A percentile compares a stretch with the other conserved stretches of the same genome.
Evolutionary conservation across 2,888 invertebrate genomes (phyloP).

Genomic region (Cantharis rustica): DNA sequence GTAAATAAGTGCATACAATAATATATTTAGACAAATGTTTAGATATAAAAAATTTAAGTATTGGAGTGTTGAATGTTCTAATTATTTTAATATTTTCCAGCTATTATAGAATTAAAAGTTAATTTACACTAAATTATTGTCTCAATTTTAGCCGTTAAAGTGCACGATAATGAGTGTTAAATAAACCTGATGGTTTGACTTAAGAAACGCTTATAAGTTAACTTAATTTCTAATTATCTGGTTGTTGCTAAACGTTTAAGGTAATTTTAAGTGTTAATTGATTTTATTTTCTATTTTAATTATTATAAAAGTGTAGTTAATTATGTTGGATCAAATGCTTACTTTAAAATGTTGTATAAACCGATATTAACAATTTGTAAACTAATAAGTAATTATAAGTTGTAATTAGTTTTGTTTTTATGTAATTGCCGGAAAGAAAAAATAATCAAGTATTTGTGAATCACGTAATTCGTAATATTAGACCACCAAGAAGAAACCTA

Average conservation of each 20-base stretch:
- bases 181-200: background rate
- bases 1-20: background rate
- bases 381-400: background rate
- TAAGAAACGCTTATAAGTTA: background rate
- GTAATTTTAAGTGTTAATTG: background rate
- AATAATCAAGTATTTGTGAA: background rate
- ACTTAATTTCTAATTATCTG: background rate
- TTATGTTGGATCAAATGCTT: background rate
- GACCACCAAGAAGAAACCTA: conserved; percentile 1
- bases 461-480: conserved; percentile 4
- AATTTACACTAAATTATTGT: background rate
- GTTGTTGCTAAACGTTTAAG: background rate
- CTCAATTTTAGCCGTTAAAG: background rate
- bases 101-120: background rate
- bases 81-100: background rate
- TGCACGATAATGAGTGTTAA: background rate
- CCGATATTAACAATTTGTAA: background rate
- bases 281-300: background rate
- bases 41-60: background rate
- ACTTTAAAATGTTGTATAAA: background rate
- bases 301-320: background rate
- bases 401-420: background rate
- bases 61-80: background rate
- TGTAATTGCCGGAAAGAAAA: background rate
- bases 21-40: background rate